Conservation (phyloP, 2,888 invertebrate species). For the Petrolisthes manimaculis region DNA sequence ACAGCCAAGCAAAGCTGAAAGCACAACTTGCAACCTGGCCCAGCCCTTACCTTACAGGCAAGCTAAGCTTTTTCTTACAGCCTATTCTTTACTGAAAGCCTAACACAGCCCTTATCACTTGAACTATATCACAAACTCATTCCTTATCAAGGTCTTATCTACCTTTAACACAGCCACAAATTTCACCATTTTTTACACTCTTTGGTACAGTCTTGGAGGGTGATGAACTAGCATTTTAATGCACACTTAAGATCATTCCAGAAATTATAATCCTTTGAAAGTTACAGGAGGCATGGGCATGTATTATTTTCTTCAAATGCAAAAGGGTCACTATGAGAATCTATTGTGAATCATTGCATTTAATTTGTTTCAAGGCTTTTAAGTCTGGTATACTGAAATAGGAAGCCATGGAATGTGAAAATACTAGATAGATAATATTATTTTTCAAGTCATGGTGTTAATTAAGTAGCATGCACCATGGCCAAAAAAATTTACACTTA, state of each 20-base stretch:
- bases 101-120: conserved; percentile 19
- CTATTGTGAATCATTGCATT: too few relatives aligned
- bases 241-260: conserved; percentile 23
- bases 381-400: too few relatives aligned
- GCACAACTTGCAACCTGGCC: conserved; percentile 6
- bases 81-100: conserved; percentile 1
- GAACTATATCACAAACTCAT: conserved; percentile 20
- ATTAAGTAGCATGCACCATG: too few relatives aligned
- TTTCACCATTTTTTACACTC: conserved; percentile 18
- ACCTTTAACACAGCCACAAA: conserved; percentile 27
- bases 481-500: too few relatives aligned
- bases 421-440: too few relatives aligned
- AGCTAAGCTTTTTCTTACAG: neutral
- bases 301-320: too few relatives aligned
- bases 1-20: conserved; percentile 9
- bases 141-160: neutral
- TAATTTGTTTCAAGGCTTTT: too few relatives aligned
- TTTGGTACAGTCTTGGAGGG: conserved; percentile 41
- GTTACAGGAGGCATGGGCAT: too few relatives aligned
- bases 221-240: neutral
- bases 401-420: too few relatives aligned
- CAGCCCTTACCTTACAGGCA: conserved; percentile 17
- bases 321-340: too few relatives aligned
- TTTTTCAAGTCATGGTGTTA: too few relatives aligned
- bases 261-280: neutral